A percentile compares a stretch with the other conserved stretches of the same genome.
These are phyloP conservation scores for Ecliptopera silaceata DNA, from an alignment of 2,888 invertebrate genomes.

Conservation along the genomic window DNA sequence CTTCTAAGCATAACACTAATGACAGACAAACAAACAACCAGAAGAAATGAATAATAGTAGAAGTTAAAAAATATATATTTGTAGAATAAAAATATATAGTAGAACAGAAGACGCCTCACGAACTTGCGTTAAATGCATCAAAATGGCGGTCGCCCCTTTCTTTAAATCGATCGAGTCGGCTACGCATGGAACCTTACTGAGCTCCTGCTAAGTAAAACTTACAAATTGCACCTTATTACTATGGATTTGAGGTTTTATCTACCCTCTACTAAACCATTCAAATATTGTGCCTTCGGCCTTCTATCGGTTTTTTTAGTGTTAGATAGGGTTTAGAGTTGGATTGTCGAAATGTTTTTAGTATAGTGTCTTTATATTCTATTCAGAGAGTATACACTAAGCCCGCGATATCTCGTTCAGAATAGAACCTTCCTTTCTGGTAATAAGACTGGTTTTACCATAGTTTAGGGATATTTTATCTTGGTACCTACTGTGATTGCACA, in stretches of 20 bases:
- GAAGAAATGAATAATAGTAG: too few species aligned
- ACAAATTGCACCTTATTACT: neutral
- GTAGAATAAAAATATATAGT: too few species aligned
- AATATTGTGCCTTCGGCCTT: neutral
- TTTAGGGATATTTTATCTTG: constrained; percentile 8
- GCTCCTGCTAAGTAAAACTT: neutral
- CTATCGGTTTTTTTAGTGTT: too few species aligned
- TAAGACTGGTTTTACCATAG: neutral
- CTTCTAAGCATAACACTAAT: too few species aligned
- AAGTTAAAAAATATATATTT: too few species aligned
- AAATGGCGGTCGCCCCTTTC: constrained; percentile 1
- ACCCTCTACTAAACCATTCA: neutral
- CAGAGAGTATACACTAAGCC: neutral
- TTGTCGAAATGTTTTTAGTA: neutral
- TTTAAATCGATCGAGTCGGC: neutral
- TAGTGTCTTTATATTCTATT: neutral
- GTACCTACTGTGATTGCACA: constrained; percentile 7
- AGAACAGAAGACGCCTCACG: too few species aligned
- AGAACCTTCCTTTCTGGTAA: neutral
- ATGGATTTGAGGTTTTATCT: neutral
- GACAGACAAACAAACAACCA: too few species aligned
- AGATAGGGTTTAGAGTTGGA: too few species aligned
- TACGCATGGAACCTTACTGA: too few species aligned
- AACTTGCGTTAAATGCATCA: neutral
- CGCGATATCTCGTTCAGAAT: neutral